phyloP scores from a whole-genome alignment of 2,888 invertebrate species.

The Drosophila vallismaia region DNA sequence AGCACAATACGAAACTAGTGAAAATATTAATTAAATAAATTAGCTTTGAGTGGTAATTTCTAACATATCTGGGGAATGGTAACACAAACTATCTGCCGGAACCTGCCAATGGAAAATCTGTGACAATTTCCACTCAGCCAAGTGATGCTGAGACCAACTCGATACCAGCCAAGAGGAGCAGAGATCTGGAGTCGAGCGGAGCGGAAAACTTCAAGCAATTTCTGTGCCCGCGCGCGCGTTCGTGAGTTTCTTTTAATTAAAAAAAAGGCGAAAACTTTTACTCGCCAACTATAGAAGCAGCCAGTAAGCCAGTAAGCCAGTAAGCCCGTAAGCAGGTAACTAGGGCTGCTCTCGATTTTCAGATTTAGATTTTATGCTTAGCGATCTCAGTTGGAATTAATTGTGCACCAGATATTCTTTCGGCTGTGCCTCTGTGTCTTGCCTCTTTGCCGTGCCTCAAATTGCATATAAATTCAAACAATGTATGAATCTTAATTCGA shows the following conservation, averaged over 20 bases:
- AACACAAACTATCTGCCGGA: slow-evolving; percentile 62
- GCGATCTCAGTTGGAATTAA: slow-evolving; percentile 66
- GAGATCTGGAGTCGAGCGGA: slow-evolving; percentile 36
- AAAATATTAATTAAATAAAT: slow-evolving; percentile 78
- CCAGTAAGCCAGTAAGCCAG: slow-evolving; percentile 31
- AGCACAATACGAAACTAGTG: slow-evolving; percentile 58
- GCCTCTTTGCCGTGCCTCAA: neutral
- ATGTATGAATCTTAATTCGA: slow-evolving; percentile 15
- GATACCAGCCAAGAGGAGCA: slow-evolving; percentile 15
- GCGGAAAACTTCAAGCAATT: slow-evolving; percentile 55
- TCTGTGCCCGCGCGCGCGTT: slow-evolving; percentile 43
- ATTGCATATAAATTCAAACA: slow-evolving; percentile 1
- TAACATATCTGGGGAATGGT: slow-evolving; percentile 70
- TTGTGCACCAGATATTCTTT: slow-evolving; percentile 47
- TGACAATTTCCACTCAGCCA: slow-evolving; percentile 44
- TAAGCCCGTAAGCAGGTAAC: slow-evolving; percentile 63
- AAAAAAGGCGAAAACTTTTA: slow-evolving; percentile 61
- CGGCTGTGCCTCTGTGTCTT: neutral
- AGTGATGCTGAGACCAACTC: neutral
- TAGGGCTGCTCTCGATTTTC: slow-evolving; percentile 75
- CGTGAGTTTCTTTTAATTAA: slow-evolving; percentile 78
- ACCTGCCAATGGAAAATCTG: slow-evolving; percentile 49
- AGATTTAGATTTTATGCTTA: slow-evolving; percentile 78
- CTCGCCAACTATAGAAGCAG: slow-evolving; percentile 57
- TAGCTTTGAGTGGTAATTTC: slow-evolving; percentile 69